These are phyloP conservation scores for Oplegnathus fasciatus DNA, from an alignment of 2,113 vertebrate species.

Conservation along the genomic window DNA sequence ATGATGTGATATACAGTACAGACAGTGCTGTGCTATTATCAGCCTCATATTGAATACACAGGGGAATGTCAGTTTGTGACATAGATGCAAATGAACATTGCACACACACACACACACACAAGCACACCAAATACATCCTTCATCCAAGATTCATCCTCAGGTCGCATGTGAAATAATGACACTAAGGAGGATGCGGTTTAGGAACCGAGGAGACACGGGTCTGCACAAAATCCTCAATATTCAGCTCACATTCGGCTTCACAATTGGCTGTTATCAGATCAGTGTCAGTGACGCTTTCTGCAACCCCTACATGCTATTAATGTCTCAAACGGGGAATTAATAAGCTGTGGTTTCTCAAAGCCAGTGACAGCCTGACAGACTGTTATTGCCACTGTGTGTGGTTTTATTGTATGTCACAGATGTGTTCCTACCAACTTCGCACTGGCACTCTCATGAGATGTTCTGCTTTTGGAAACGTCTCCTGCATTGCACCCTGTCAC, in stretches of 20 bases:
- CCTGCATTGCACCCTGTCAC: not conserved
- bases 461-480: not conserved
- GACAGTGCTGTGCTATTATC: not conserved
- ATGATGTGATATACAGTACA: constrained; percentile 26
- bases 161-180: not conserved
- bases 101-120: not conserved
- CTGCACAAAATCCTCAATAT: not conserved
- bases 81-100: not conserved
- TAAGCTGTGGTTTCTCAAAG: constrained; percentile 10
- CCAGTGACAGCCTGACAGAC: not conserved
- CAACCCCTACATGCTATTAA: not conserved
- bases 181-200: not conserved
- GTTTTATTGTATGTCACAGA: constrained; percentile 7
- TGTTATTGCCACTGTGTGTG: not conserved
- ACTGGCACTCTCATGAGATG: constrained; percentile 10
- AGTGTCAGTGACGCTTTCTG: constrained; percentile 12
- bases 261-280: constrained; percentile 1
- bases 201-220: not conserved
- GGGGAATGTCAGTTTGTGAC: constrained; percentile 3
- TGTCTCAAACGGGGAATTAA: not conserved
- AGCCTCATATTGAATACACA: constrained; percentile 14
- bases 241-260: not conserved
- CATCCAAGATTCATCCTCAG: not conserved
- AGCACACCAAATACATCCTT: not conserved
- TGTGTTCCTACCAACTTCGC: not conserved